phyloP scores from a whole-genome alignment of 2,888 invertebrate genomes.

The Coecobrya sp. region DNA sequence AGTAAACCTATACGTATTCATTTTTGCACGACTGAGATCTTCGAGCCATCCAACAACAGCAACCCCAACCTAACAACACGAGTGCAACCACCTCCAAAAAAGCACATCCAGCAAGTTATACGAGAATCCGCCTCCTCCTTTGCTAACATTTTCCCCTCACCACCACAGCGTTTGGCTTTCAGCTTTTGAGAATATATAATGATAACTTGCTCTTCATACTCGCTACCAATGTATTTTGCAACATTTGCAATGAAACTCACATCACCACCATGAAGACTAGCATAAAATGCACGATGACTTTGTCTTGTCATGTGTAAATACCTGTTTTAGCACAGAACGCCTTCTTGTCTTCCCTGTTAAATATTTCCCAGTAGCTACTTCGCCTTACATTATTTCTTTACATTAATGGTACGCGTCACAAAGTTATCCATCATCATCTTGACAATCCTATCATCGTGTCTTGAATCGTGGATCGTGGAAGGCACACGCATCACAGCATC shows the following conservation, averaged over 20 bases:
- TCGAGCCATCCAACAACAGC: neutral
- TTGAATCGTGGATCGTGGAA: neutral
- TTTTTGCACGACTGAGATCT: neutral
- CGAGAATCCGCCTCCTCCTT: neutral
- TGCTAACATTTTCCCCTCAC: neutral
- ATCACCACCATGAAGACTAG: neutral
- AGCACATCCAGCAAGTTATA: conserved; percentile 13
- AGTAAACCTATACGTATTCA: neutral
- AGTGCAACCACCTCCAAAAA: conserved; percentile 47
- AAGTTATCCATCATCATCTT: conserved; percentile 24
- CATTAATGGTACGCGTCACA: conserved; percentile 15
- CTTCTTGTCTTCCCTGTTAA: neutral
- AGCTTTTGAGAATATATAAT: neutral
- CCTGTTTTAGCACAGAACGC: neutral
- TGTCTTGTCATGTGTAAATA: neutral
- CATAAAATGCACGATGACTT: neutral
- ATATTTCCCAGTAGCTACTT: neutral
- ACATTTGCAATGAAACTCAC: neutral
- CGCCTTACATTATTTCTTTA: neutral
- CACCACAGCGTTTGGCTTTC: neutral
- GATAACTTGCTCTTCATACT: neutral
- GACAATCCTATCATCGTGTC: conserved; percentile 32
- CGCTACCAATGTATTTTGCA: neutral
- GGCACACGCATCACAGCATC: conserved; percentile 26
- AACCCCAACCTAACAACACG: neutral